Conservation (phyloP, 2,113 vertebrate species). For the Pelecanoides urinatrix region DNA sequence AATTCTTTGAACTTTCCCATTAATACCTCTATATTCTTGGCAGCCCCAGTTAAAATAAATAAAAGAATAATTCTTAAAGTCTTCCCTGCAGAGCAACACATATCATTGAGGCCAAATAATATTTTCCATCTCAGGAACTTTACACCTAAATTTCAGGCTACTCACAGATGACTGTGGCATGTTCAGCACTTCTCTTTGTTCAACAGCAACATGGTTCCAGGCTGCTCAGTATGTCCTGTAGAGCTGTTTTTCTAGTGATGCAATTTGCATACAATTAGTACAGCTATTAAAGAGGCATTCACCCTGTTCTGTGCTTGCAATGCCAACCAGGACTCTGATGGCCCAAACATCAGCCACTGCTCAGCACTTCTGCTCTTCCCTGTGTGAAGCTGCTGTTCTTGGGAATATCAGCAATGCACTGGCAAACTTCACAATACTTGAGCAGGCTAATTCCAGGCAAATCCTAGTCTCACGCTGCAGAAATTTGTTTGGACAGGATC, state of each 20-base stretch:
- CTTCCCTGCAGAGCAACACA: not conserved
- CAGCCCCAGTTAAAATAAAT: not conserved
- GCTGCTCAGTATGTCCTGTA: not conserved
- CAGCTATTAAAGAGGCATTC: not conserved
- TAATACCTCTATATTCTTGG: not conserved
- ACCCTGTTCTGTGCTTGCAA: fast-evolving
- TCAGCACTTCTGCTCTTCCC: not conserved
- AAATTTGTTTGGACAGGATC: not conserved
- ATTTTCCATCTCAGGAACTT: not conserved
- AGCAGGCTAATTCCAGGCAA: not conserved
- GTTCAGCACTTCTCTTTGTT: not conserved
- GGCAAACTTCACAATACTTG: not conserved
- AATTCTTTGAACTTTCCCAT: not conserved
- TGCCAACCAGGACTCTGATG: not conserved
- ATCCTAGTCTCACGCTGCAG: not conserved
- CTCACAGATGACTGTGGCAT: no score
- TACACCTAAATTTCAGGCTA: not conserved
- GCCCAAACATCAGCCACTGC: not conserved
- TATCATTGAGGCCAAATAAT: not conserved
- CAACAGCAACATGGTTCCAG: not conserved
- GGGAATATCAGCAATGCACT: not conserved
- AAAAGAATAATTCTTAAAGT: not conserved
- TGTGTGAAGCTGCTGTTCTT: not conserved
- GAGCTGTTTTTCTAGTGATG: not conserved
- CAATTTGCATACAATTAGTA: not conserved